These are phyloP conservation scores for Taxidea taxus DNA, from an alignment of 2,113 vertebrate species.

Conservation along the genomic window DNA sequence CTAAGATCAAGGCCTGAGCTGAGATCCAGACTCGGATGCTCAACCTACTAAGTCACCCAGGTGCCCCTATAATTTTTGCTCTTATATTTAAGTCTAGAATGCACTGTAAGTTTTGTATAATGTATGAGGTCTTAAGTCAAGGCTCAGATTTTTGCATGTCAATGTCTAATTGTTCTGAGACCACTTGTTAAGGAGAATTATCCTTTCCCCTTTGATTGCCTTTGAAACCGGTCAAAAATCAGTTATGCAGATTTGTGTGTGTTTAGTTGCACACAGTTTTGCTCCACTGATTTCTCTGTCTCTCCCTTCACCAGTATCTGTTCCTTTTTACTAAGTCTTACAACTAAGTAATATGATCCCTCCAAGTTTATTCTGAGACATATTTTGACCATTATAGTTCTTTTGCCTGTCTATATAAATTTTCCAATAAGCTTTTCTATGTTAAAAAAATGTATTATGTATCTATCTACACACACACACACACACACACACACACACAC, in stretches of 20 bases:
- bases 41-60: not conserved
- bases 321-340: not conserved
- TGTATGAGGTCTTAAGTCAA: not conserved
- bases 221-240: not conserved
- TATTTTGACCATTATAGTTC: not conserved
- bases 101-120: not conserved
- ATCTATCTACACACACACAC: not conserved
- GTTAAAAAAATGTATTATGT: not conserved
- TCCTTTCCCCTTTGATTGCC: not conserved
- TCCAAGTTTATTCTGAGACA: not conserved
- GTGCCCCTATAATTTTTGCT: not conserved
- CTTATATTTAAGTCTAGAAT: not conserved
- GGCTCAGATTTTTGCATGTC: not conserved
- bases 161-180: not conserved
- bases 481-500: not conserved
- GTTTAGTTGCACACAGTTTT: not conserved
- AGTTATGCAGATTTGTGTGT: not conserved
- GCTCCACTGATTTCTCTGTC: not conserved
- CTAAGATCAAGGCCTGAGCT: not conserved
- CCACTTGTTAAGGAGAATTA: not conserved
- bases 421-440: not conserved
- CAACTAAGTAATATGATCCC: not conserved
- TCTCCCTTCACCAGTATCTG: not conserved
- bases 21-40: not conserved
- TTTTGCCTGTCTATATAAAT: not conserved